Conservation (phyloP, 2,888 invertebrate genomes). For the Cremastinae sp. region DNA sequence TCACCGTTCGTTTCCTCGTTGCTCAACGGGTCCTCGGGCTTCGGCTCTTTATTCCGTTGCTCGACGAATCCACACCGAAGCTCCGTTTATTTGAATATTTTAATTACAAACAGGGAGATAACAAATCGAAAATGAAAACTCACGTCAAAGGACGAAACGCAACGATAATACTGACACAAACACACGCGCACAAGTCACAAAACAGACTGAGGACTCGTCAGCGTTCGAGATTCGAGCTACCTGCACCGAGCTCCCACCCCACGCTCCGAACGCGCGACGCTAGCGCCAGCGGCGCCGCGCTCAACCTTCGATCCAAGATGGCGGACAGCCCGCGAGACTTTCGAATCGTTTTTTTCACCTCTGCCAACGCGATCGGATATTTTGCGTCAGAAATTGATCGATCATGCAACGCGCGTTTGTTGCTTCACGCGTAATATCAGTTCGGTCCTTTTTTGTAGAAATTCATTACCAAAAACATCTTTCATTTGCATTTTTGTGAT, state of each 20-base stretch:
- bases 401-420: neutral
- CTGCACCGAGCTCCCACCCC: conserved; percentile 54
- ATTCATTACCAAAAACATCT: neutral
- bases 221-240: conserved; percentile 25
- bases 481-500: conserved; percentile 1
- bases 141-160: conserved; percentile 56
- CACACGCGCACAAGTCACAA: conserved; percentile 71
- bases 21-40: neutral
- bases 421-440: too few relatives aligned
- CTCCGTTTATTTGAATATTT: neutral
- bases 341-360: conserved; percentile 16
- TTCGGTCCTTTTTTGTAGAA: too few relatives aligned
- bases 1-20: conserved; percentile 42
- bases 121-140: conserved; percentile 35
- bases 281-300: conserved; percentile 24
- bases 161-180: conserved; percentile 57
- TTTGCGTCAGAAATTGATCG: neutral
- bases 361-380: neutral
- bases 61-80: conserved; percentile 6
- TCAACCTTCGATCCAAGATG: conserved; percentile 36
- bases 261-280: conserved; percentile 23
- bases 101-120: conserved; percentile 22
- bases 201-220: conserved; percentile 70
- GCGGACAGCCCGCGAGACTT: conserved; percentile 30
- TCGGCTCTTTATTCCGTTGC: conserved; percentile 16